These are phyloP conservation scores for Pavo muticus DNA, from an alignment of 2,113 vertebrate genomes.

Conservation along the genomic window DNA sequence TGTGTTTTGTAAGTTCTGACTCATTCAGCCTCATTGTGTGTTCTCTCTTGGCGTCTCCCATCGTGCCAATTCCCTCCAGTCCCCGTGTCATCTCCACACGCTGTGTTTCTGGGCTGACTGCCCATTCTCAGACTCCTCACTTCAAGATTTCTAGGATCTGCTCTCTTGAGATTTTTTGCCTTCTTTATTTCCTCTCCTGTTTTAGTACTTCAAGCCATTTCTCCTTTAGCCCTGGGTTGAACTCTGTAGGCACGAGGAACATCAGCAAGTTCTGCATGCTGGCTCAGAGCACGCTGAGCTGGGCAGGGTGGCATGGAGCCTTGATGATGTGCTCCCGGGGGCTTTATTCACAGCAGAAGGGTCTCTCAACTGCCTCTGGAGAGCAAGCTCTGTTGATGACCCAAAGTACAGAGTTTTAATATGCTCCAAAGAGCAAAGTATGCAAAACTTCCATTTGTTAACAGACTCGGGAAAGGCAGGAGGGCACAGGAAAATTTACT, in stretches of 20 bases:
- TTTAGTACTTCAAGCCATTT: constrained; percentile 5
- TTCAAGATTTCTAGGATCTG: constrained; percentile 39
- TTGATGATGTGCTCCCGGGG: neutral
- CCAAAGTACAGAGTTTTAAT: neutral
- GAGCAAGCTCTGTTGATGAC: neutral
- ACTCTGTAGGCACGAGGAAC: neutral
- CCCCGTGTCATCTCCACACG: constrained; percentile 21
- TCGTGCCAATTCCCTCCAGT: constrained; percentile 54
- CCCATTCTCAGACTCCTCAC: constrained; percentile 52
- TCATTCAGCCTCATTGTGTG: constrained; percentile 45
- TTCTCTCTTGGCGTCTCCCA: constrained; percentile 47
- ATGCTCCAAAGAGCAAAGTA: neutral
- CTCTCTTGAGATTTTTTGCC: constrained; percentile 7
- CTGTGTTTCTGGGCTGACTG: constrained; percentile 9
- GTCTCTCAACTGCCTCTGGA: neutral
- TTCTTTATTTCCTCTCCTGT: constrained; percentile 5
- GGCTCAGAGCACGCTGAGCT: neutral
- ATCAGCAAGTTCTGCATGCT: neutral
- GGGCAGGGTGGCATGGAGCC: neutral
- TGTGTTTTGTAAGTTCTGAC: constrained; percentile 33
- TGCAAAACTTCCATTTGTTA: neutral
- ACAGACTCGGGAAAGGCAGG: neutral
- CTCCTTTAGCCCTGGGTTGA: neutral
- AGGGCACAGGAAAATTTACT: neutral
- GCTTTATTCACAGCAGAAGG: neutral